Percentiles rank a stretch among this genome's conserved stretches.
Conservation (phyloP, 2,113 vertebrate species). For the Turdus rufiventris region DNA sequence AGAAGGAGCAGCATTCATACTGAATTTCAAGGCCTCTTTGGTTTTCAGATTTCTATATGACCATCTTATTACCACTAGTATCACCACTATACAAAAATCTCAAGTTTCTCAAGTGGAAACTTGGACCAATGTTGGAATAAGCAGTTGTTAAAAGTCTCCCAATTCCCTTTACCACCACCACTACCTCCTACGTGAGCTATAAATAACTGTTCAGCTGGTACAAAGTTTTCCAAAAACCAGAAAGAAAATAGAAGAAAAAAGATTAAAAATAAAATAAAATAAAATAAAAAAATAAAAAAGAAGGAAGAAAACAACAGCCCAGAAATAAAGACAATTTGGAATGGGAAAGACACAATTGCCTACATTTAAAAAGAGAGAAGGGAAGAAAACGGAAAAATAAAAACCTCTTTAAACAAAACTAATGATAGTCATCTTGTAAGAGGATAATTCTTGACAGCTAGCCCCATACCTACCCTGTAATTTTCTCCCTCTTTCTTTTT, state of each 20-base stretch:
- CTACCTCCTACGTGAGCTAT: background rate
- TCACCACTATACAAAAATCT: background rate
- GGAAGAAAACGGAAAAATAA: constrained; percentile 41
- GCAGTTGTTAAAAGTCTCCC: background rate
- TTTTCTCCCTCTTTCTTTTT: constrained; percentile 42
- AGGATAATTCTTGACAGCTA: constrained; percentile 51
- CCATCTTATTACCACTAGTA: background rate
- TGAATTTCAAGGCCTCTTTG: background rate
- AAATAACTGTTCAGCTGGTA: constrained; percentile 48
- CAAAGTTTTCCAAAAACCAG: background rate
- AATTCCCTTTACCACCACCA: background rate
- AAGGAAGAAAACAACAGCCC: background rate
- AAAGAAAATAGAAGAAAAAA: background rate
- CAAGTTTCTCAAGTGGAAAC: background rate
- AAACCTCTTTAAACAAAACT: constrained; percentile 53
- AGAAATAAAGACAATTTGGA: constrained; percentile 34
- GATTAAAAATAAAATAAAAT: background rate
- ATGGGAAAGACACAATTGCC: constrained; percentile 25
- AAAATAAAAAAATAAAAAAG: background rate
- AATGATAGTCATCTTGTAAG: constrained; percentile 32
- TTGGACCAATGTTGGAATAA: background rate
- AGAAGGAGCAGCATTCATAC: constrained; percentile 9
- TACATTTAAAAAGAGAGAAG: constrained; percentile 41
- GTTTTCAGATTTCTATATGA: background rate
- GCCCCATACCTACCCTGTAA: constrained; percentile 28